A percentile compares a stretch with the other conserved stretches of the same genome.
Evolutionary conservation across 1,140 invertebrate species (phyloP).

Genomic region (Solen grandis): DNA sequence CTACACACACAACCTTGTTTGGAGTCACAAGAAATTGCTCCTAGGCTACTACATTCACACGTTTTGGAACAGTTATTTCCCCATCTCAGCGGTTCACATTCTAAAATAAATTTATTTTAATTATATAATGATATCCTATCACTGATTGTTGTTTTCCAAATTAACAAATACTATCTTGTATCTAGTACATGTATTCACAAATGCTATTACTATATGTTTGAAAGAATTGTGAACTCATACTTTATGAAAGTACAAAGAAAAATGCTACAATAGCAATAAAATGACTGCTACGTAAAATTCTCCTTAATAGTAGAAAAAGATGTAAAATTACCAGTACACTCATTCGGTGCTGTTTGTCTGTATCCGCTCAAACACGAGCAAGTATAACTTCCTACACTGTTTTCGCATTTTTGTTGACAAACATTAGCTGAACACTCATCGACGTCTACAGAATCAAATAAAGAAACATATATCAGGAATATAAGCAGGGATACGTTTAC

Average conservation of each 20-base stretch:
- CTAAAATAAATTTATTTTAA: constrained; percentile 3
- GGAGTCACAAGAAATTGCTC: constrained; percentile 4
- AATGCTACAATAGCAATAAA: background rate
- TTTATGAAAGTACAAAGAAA: background rate
- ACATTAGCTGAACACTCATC: constrained; percentile 4
- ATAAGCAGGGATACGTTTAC: too few species aligned
- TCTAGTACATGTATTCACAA: background rate
- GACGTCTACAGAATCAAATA: constrained; percentile 4
- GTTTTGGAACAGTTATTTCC: constrained; percentile 20
- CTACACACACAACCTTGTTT: constrained; percentile 31
- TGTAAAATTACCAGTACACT: background rate
- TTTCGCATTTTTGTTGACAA: constrained; percentile 1
- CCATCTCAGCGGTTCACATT: constrained; percentile 1
- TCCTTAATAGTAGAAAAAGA: background rate
- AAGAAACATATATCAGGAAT: too few species aligned
- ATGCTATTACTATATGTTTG: background rate
- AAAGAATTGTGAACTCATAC: background rate
- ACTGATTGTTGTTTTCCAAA: background rate
- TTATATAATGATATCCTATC: background rate
- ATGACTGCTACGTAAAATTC: background rate
- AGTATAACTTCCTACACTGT: constrained; percentile 15
- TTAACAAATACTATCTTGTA: background rate
- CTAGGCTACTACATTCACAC: constrained; percentile 23
- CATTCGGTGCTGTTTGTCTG: background rate
- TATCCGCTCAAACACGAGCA: constrained; percentile 16